Evolutionary conservation across 2,113 vertebrate species (phyloP), one percentile per base, ranked within the genome.

Genomic region (Heterotilapia buettikoferi): DNA sequence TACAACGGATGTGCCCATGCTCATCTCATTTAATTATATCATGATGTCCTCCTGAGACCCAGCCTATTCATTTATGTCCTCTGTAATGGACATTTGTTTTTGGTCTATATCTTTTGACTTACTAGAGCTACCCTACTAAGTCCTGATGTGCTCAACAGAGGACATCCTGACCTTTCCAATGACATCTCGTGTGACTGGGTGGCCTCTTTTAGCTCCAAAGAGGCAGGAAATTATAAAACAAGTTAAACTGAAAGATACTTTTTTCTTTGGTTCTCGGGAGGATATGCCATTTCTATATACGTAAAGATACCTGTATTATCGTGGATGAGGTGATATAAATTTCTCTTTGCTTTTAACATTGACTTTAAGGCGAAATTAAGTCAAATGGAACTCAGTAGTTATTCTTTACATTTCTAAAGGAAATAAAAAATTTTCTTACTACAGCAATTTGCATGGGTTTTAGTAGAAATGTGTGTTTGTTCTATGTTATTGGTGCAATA

Each of bases 341-440:
- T 47, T 29, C 6, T 4, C 2, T 73, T 26, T 73, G 38, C 21
- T 45, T 73, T 45, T 45, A 73, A 45, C 13, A 45, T 45, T 45
- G 68, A 45, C 0, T 73, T 73, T 26, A 6, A 21, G 0, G 13
- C 0, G 0, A 45, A 18, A 47, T 76, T 26, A 47, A 47, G 14
- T 26, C 24, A 47, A 19, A 45, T 11, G 0, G 6, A 73, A 73
- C 8, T 45, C 38, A 73, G 68, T 47, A 47, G 0, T 73, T 73
- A 73, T 5, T 73, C 0, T 13, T 45, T 47, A 73, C 0, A 47
- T 47, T 76, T 76, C 24, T 76, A 19, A 47, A 47, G 40, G 6
- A 29, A 73, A 73, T 9, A 16, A 33, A 2, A 29, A 14, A 9
- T 0, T 0, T 73, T 73, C 38, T 71, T 45, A 47, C 5, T 0